phyloP scores from a whole-genome alignment of 2,797 vertebrate species.

The Myotis pilosus region DNA sequence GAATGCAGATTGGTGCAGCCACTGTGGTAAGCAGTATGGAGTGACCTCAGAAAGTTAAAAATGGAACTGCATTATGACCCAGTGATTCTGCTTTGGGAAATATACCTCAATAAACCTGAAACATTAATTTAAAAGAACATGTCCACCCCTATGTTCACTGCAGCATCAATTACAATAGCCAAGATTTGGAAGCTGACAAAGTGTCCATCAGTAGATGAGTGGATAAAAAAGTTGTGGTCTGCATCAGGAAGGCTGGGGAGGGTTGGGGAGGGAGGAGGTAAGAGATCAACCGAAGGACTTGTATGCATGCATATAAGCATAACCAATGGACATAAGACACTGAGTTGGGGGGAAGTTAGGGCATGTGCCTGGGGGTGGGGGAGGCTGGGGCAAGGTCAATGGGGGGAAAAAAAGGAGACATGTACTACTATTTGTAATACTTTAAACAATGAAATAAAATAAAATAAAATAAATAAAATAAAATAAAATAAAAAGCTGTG shows the following conservation, averaged over 20 bases:
- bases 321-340: too few species aligned
- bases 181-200: not conserved
- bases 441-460: too few species aligned
- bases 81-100: not conserved
- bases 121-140: not conserved
- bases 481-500: not conserved
- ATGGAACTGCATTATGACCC: not conserved
- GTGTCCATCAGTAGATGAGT: not conserved
- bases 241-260: too few species aligned
- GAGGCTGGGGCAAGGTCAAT: too few species aligned
- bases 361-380: too few species aligned
- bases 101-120: not conserved
- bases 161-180: not conserved
- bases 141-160: not conserved
- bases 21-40: not conserved
- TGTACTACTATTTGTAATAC: too few species aligned
- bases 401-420: too few species aligned
- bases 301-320: too few species aligned
- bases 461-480: too few species aligned
- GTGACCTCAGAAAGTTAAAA: not conserved
- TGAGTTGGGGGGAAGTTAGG: too few species aligned
- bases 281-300: too few species aligned
- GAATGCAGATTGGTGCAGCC: not conserved
- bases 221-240: not conserved
- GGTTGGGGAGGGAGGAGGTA: too few species aligned